phyloP scores from a whole-genome alignment of 2,797 vertebrate species.

The Stomatorhinus walkeri region DNA sequence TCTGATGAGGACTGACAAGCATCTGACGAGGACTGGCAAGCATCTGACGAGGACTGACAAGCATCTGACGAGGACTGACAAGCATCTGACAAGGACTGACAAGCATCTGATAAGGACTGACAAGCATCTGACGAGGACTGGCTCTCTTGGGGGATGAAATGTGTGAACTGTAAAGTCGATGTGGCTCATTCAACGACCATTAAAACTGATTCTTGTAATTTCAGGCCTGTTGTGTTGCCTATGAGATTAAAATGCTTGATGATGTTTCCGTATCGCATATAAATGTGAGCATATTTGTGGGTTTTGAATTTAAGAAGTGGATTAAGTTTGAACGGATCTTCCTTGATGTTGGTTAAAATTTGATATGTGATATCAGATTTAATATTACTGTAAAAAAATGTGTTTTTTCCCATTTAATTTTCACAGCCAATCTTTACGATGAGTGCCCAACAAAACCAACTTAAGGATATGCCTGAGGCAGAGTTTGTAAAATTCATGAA shows the following conservation, averaged over 20 bases:
- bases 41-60: no score
- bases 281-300: background rate
- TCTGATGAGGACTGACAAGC: no score
- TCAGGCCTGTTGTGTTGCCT: background rate
- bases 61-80: no score
- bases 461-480: slow-evolving; percentile 61
- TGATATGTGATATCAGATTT: background rate
- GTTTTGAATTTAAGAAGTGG: background rate
- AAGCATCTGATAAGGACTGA: background rate
- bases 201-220: background rate
- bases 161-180: background rate
- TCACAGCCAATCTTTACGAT: slow-evolving; percentile 89
- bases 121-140: background rate
- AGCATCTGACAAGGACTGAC: no score
- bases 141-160: background rate
- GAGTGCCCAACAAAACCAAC: slow-evolving; percentile 89
- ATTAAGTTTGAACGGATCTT: background rate
- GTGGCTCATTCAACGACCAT: background rate
- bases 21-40: no score
- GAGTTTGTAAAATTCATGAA: slow-evolving; percentile 52
- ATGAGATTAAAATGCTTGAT: background rate
- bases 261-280: background rate
- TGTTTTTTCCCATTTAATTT: slow-evolving; percentile 27
- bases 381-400: background rate
- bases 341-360: background rate